Evolutionary conservation across 2,113 vertebrate species (phyloP).

Genomic region (Pluvialis apricaria): DNA sequence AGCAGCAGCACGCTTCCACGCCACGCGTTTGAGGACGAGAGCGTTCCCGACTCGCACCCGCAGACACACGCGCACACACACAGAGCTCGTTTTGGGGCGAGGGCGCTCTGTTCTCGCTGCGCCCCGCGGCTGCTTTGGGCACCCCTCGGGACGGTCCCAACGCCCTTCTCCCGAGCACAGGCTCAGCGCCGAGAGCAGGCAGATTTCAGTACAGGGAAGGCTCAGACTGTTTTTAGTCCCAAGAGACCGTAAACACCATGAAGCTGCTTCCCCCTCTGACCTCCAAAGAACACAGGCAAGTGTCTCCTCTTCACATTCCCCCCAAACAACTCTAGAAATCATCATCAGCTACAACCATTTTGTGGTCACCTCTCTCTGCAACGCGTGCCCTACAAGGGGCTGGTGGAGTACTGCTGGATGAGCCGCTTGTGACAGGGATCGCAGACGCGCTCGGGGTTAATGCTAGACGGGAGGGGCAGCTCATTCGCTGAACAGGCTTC

Average conservation of each 20-base stretch:
- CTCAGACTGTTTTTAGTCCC: background rate
- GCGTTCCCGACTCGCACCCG: rapidly evolving
- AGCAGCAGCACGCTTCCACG: background rate
- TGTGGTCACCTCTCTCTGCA: background rate
- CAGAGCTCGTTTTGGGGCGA: background rate
- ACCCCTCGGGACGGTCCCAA: background rate
- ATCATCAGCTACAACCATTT: rapidly evolving
- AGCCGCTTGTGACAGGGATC: slow-evolving; percentile 77
- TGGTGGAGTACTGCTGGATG: slow-evolving; percentile 83
- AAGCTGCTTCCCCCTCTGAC: background rate
- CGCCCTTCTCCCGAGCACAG: background rate
- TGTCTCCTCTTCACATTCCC: background rate
- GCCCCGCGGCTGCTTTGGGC: background rate
- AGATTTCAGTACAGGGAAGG: background rate
- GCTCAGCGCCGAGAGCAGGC: background rate
- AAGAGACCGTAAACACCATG: background rate
- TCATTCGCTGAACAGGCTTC: slow-evolving; percentile 78
- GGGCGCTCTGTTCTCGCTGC: background rate
- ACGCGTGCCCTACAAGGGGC: slow-evolving; percentile 70
- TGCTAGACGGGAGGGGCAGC: slow-evolving; percentile 90
- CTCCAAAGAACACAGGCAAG: background rate
- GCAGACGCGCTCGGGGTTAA: slow-evolving; percentile 85
- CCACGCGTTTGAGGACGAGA: rapidly evolving
- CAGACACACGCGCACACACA: too few species aligned
- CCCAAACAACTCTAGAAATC: background rate